Evolutionary conservation across 2,888 invertebrate genomes (phyloP).

Genomic region (Gastrophysa polygoni): DNA sequence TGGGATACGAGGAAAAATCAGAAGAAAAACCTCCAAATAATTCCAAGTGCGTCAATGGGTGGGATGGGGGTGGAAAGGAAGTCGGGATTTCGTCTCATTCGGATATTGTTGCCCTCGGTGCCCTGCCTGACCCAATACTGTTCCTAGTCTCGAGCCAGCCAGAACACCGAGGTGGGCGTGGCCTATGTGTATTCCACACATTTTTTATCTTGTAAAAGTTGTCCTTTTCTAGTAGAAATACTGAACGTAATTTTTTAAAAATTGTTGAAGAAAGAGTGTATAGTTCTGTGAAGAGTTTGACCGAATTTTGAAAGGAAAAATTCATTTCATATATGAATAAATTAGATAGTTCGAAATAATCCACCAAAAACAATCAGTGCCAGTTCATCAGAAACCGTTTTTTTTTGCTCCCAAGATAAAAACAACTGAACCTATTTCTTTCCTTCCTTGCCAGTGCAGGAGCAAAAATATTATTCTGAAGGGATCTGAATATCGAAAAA

Average conservation of each 20-base stretch:
- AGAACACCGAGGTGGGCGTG: too few relatives aligned
- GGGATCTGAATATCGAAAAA: conserved; percentile 5
- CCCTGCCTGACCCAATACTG: too few relatives aligned
- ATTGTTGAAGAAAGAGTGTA: conserved; percentile 8
- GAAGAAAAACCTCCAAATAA: too few relatives aligned
- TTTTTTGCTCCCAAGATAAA: conserved; percentile 6
- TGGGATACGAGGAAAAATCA: too few relatives aligned
- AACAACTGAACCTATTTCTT: conserved; percentile 5
- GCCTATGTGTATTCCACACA: too few relatives aligned
- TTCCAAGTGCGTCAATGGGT: too few relatives aligned
- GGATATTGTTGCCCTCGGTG: too few relatives aligned
- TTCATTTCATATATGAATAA: conserved; percentile 7
- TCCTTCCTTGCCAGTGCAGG: conserved; percentile 7
- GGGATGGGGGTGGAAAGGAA: too few relatives aligned
- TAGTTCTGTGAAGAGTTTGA: conserved; percentile 10
- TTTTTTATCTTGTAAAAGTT: too few relatives aligned
- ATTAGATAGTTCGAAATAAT: conserved; percentile 6
- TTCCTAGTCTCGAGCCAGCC: too few relatives aligned
- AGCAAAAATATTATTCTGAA: too few relatives aligned
- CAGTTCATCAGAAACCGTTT: conserved; percentile 7
- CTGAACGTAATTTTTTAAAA: neutral
- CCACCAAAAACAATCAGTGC: conserved; percentile 7
- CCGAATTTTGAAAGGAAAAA: conserved; percentile 6
- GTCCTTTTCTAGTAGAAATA: conserved; percentile 7
- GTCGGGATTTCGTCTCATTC: too few relatives aligned